phyloP scores from a whole-genome alignment of 2,113 vertebrate genomes.

The Apodemus sylvaticus region DNA sequence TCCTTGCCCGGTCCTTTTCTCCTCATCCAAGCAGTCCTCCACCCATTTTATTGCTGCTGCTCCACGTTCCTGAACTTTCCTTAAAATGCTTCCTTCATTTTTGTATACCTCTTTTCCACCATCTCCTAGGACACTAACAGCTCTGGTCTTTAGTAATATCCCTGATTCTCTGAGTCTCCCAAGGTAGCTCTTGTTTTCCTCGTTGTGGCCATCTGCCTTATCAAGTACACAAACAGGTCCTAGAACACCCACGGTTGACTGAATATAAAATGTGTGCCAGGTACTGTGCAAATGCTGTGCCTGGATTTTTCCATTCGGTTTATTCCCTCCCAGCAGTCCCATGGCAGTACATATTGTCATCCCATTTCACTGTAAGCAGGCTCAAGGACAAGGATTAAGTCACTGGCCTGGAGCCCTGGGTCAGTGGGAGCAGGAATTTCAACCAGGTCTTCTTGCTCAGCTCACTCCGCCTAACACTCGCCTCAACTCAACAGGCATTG shows the following conservation, averaged over 20 bases:
- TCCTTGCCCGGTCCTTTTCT: background rate
- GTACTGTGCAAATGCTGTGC: background rate
- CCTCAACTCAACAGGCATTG: background rate
- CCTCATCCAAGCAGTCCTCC: slow-evolving; percentile 55
- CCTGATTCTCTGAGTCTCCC: background rate
- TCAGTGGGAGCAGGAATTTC: background rate
- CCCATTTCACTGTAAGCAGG: slow-evolving; percentile 30
- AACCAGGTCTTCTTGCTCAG: background rate
- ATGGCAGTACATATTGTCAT: background rate
- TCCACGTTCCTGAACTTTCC: slow-evolving; percentile 62
- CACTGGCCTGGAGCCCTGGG: background rate
- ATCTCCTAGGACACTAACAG: background rate
- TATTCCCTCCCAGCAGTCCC: background rate
- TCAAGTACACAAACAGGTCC: background rate
- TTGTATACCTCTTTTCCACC: slow-evolving; percentile 11
- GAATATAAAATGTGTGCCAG: background rate
- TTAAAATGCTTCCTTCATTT: slow-evolving; percentile 62
- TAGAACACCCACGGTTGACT: background rate
- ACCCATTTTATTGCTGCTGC: slow-evolving; percentile 55
- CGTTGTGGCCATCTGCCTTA: background rate
- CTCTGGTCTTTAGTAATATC: background rate
- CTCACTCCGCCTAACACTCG: background rate
- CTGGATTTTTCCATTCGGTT: background rate
- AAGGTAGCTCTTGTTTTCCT: background rate
- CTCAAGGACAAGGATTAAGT: background rate